Evolutionary conservation across 2,888 invertebrate genomes (phyloP).

Genomic region (Diabrotica balteata): DNA sequence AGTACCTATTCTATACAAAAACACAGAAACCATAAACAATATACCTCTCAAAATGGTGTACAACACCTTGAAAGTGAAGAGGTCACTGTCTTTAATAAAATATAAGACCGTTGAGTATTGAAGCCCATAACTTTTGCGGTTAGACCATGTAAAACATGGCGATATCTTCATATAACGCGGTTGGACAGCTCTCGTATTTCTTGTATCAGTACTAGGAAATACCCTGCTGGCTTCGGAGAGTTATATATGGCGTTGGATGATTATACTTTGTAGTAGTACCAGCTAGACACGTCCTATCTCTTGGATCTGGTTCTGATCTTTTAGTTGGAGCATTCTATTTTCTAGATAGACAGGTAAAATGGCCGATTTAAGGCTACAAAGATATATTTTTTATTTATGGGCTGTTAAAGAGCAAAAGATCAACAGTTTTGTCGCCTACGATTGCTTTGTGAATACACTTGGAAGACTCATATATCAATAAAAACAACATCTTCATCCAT

Average conservation of each 20-base stretch:
- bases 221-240: conserved; percentile 58
- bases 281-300: conserved; percentile 54
- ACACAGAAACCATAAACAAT: conserved; percentile 9
- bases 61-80: conserved; percentile 21
- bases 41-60: conserved; percentile 18
- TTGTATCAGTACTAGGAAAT: conserved; percentile 60
- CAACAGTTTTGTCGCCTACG: no score
- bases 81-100: conserved; percentile 41
- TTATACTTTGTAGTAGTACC: conserved; percentile 57
- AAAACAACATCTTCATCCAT: no score
- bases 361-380: background rate
- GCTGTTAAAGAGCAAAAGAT: no score
- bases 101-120: conserved; percentile 43
- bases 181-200: conserved; percentile 60
- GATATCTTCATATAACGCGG: conserved; percentile 60
- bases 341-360: conserved; percentile 24
- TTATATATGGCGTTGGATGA: conserved; percentile 58
- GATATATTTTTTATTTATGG: no score
- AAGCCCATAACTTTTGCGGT: conserved; percentile 55
- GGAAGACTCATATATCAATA: no score
- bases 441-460: no score
- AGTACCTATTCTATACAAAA: conserved; percentile 11
- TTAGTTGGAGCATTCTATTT: conserved; percentile 35
- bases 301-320: conserved; percentile 33
- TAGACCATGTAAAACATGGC: conserved; percentile 57